Evolutionary conservation across 2,113 vertebrate species (phyloP).

Genomic region (Xenopus laevis): DNA sequence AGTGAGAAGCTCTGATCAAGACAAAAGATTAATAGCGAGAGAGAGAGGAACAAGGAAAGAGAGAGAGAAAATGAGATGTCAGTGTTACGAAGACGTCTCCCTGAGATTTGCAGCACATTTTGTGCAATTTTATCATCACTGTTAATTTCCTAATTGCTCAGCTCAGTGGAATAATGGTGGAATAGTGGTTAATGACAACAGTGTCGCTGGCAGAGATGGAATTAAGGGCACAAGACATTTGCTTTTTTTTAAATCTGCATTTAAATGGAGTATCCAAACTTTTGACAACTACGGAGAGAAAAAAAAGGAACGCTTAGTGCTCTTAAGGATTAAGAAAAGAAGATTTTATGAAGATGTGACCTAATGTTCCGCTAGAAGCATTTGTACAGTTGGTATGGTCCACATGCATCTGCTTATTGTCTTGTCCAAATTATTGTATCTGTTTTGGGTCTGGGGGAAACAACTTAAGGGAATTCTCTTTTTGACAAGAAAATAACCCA

Average conservation of each 20-base stretch:
- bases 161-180: slow-evolving; percentile 28
- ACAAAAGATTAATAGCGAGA: background rate
- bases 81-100: slow-evolving; percentile 6
- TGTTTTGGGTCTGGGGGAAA: too few relatives aligned
- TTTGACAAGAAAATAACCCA: too few relatives aligned
- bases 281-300: background rate
- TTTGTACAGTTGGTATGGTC: too few relatives aligned
- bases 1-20: background rate
- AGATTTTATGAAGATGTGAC: background rate
- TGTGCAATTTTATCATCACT: slow-evolving; percentile 31
- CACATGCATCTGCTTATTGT: too few relatives aligned
- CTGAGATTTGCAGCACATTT: slow-evolving; percentile 31
- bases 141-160: slow-evolving; percentile 35
- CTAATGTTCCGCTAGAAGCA: too few relatives aligned
- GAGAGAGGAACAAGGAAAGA: background rate
- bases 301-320: background rate
- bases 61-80: background rate
- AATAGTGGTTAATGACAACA: slow-evolving; percentile 25
- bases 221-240: background rate
- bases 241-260: background rate
- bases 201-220: background rate
- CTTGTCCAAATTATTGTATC: too few relatives aligned
- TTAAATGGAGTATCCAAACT: background rate
- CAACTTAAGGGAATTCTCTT: too few relatives aligned
- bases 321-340: background rate